Conservation (phyloP, 2,888 invertebrate species). For the Glaucopsyche alexis region DNA sequence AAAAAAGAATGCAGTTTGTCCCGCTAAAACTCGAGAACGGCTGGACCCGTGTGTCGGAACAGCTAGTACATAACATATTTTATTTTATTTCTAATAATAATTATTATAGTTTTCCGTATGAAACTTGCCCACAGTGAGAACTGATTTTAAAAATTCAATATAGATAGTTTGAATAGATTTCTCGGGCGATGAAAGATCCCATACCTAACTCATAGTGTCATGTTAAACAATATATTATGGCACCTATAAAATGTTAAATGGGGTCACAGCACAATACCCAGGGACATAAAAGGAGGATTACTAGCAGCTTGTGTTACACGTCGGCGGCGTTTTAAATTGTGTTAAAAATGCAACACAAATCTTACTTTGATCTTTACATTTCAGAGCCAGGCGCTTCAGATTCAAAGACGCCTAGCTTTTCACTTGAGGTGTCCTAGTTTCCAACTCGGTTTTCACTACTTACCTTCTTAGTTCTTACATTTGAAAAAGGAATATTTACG, state of each 20-base stretch:
- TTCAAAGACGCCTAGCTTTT: conserved; percentile 13
- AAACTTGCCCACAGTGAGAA: too few species aligned
- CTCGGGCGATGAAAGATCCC: neutral
- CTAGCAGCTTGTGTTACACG: conserved; percentile 22
- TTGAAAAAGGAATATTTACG: conserved; percentile 11
- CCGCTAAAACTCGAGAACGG: too few species aligned
- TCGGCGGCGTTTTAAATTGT: conserved; percentile 8
- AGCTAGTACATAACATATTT: too few species aligned
- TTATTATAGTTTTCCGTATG: too few species aligned
- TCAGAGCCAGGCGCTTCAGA: neutral
- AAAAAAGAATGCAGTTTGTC: too few species aligned
- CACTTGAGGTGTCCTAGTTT: conserved; percentile 14
- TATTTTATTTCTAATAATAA: too few species aligned
- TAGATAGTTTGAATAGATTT: too few species aligned
- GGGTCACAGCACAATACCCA: conserved; percentile 28
- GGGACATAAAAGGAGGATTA: conserved; percentile 30
- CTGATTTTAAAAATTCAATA: too few species aligned
- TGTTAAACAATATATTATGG: neutral
- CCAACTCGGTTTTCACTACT: conserved; percentile 15
- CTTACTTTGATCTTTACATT: conserved; percentile 22
- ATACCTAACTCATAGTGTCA: neutral
- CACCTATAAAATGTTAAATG: conserved; percentile 19
- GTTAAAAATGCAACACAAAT: conserved; percentile 23
- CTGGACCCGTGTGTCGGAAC: too few species aligned
- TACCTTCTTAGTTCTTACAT: conserved; percentile 9